Percentiles rank a stretch among this genome's conserved stretches.
Evolutionary conservation across 2,113 vertebrate species (phyloP).

Genomic region (Podarcis cretensis): DNA sequence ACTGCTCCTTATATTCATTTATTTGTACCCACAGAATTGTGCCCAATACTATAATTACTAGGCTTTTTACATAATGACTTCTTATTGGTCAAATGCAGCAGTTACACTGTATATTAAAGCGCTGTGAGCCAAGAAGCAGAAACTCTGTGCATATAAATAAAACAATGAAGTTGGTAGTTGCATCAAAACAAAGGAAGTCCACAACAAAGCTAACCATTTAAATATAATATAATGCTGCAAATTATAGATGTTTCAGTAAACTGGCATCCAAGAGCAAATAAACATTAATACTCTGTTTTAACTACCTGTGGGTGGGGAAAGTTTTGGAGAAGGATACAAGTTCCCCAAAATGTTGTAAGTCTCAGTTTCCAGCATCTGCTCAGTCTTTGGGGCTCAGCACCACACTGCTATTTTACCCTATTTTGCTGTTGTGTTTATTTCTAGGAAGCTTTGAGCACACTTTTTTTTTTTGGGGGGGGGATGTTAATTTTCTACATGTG

Average conservation of each 20-base stretch:
- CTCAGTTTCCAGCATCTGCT: not conserved
- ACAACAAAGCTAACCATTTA: not conserved
- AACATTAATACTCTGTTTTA: not conserved
- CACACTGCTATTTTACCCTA: not conserved
- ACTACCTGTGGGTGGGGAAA: not conserved
- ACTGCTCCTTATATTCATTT: not conserved
- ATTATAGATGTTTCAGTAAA: not conserved
- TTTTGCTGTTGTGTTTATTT: not conserved
- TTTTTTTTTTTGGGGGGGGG: too few species aligned
- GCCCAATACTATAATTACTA: not conserved
- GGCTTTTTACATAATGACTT: not conserved
- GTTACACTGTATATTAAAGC: not conserved
- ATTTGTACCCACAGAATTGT: too few species aligned
- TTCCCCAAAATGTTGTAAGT: not conserved
- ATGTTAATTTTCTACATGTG: not conserved
- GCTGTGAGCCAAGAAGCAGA: not conserved
- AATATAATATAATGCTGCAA: not conserved
- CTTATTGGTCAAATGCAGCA: not conserved
- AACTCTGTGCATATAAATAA: not conserved
- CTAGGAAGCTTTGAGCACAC: not conserved
- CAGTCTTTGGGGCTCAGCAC: not conserved
- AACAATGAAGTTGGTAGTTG: not conserved
- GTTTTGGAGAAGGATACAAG: not conserved
- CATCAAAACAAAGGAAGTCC: not conserved
- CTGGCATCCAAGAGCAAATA: not conserved